These are phyloP conservation scores for Oreohelix idahoensis DNA, from an alignment of 1,140 invertebrate genomes.

Conservation along the genomic window DNA sequence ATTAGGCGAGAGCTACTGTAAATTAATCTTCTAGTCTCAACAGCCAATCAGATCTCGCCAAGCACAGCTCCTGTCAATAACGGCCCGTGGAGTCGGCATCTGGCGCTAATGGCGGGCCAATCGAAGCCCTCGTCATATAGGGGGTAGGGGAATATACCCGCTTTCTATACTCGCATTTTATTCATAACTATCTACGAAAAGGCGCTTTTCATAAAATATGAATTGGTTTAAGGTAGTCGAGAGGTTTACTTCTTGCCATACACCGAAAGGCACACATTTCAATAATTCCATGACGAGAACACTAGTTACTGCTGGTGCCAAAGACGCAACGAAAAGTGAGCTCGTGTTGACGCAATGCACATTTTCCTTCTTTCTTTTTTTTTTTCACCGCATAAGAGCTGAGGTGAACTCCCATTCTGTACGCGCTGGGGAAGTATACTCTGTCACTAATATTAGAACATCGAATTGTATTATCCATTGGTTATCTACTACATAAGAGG, in stretches of 20 bases:
- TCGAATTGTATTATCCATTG: no score
- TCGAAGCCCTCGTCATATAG: not conserved
- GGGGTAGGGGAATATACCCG: not conserved
- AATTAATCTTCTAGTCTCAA: constrained; percentile 49
- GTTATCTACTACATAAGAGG: no score
- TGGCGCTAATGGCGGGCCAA: constrained; percentile 42
- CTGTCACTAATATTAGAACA: no score
- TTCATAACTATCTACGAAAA: not conserved
- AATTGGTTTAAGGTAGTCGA: not conserved
- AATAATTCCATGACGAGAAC: not conserved
- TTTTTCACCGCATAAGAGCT: no score
- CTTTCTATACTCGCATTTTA: not conserved
- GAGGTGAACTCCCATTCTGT: no score
- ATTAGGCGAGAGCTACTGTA: constrained; percentile 45
- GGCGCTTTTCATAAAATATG: not conserved
- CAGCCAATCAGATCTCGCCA: constrained; percentile 46
- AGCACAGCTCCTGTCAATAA: constrained; percentile 37
- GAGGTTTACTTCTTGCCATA: not conserved
- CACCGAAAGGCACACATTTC: not conserved
- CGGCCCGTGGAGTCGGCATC: constrained; percentile 39
- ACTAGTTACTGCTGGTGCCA: no score
- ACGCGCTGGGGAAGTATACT: no score
- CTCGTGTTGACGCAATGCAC: no score
- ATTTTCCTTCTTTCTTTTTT: no score
- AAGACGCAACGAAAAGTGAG: no score